Base-by-base conservation (phyloP, 2,797 vertebrate genomes). In the Nasua narica region DNA sequence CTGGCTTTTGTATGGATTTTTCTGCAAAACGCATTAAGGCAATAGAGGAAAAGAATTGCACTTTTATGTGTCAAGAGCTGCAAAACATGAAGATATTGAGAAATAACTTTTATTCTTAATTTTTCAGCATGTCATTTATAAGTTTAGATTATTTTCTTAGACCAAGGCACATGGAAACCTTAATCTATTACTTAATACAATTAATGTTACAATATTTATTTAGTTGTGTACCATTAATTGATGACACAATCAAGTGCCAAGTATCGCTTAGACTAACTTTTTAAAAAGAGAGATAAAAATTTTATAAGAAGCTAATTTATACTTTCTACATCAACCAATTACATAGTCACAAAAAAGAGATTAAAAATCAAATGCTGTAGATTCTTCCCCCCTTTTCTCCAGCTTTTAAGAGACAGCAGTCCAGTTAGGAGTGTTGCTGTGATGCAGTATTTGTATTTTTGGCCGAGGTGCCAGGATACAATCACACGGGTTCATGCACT, bases 401-500 rank as follows among this genome's bases (percentile, higher is more conserved):
- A 85, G 13, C 50, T 79, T 84, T 83, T 87, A 74, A 50, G 37
- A 52, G 27, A 87, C 16, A 60, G 37, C 9, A 82, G 54, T 96
- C 65, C 74, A 86, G 77, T 96, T 95, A 92, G 72, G 67, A 87
- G 69, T 77, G 35, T 48, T 98, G 98, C 98, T 98, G 97, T 97
- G 97, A 98, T 97, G 97, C 98, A 98, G 15, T 52, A 98, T 37
- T 67, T 97, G 93, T 86, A 95, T 87, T 96, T 98, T 98, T 98
- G 98, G 97, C 98, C 89, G 98, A 98, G 7, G 98, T 98, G 97
- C 97, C 98, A 99, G 96, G 94, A 97, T 98, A 29, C 52, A 98
- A 89, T 91, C 97, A 96, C 88, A 96, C 0, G 72, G 93, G 74
- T 92, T 98, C 18, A 21, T 93, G 93, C 46, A 98, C 56, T 98